These are phyloP conservation scores for Drosophila kanapiae DNA, from an alignment of 1,140 invertebrate species.

Conservation along the genomic window DNA sequence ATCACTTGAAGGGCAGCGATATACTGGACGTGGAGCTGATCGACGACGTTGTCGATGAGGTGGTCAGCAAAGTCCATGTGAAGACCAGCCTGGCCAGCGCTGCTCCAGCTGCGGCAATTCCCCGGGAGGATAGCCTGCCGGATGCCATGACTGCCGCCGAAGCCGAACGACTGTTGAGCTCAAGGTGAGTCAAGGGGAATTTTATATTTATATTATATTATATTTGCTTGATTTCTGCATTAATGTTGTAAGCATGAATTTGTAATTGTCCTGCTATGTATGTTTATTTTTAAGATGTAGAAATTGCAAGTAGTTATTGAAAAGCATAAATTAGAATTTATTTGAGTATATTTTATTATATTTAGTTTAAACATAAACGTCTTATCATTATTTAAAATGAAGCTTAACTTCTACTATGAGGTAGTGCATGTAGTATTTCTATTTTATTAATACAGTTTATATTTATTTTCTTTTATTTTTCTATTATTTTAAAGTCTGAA, in stretches of 20 bases:
- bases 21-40: constrained; percentile 58
- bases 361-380: not conserved
- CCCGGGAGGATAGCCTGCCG: constrained; percentile 83
- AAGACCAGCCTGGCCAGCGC: constrained; percentile 40
- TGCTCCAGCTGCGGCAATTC: constrained; percentile 35
- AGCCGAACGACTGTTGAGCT: constrained; percentile 92
- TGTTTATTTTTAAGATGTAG: not conserved
- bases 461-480: not conserved
- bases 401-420: not conserved
- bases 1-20: constrained; percentile 78
- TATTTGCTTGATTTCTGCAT: not conserved
- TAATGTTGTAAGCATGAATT: constrained; percentile 12
- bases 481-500: not conserved
- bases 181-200: constrained; percentile 87
- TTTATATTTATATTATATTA: not conserved
- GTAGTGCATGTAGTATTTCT: not conserved
- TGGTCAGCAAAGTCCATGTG: constrained; percentile 57
- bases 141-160: constrained; percentile 94
- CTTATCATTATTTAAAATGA: not conserved
- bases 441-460: not conserved
- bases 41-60: constrained; percentile 76
- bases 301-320: too few species aligned
- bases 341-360: not conserved
- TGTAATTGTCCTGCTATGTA: constrained; percentile 3
- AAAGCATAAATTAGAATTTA: not conserved